Percentiles rank a stretch among this genome's conserved stretches.
Evolutionary conservation across 2,888 invertebrate species (phyloP).

Genomic region (Sepioteuthis lessoniana): DNA sequence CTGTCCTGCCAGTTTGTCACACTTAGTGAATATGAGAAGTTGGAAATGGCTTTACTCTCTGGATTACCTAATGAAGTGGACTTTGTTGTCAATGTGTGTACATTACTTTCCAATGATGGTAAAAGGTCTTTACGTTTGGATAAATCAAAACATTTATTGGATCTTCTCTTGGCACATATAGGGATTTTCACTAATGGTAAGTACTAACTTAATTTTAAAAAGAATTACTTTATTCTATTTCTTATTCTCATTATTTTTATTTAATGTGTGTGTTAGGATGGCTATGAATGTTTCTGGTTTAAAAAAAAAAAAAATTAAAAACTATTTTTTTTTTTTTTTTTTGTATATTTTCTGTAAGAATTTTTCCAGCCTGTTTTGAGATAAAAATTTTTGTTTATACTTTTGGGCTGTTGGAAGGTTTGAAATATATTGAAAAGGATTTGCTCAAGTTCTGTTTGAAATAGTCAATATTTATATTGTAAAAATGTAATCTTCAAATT

Average conservation of each 20-base stretch:
- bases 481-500: too few relatives aligned
- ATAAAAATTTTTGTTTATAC: too few relatives aligned
- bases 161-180: slow-evolving; percentile 92
- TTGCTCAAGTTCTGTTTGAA: too few relatives aligned
- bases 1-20: slow-evolving; percentile 80
- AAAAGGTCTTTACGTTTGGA: slow-evolving; percentile 89
- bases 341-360: background rate
- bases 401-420: too few relatives aligned
- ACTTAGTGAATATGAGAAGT: slow-evolving; percentile 83
- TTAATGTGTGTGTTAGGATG: background rate
- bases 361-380: background rate
- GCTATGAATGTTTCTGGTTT: background rate
- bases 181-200: slow-evolving; percentile 92
- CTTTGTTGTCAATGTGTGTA: slow-evolving; percentile 97
- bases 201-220: slow-evolving; percentile 51
- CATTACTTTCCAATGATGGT: slow-evolving; percentile 93
- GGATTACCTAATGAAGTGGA: slow-evolving; percentile 99
- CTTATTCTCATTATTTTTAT: background rate
- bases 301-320: background rate
- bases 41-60: slow-evolving; percentile 92
- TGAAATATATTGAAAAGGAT: too few relatives aligned
- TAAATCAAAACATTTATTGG: slow-evolving; percentile 89
- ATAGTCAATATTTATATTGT: too few relatives aligned
- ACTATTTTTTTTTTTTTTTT: background rate
- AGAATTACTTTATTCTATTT: background rate